Conservation (phyloP, 2,797 vertebrate genomes). For the Gallirallus australis region DNA sequence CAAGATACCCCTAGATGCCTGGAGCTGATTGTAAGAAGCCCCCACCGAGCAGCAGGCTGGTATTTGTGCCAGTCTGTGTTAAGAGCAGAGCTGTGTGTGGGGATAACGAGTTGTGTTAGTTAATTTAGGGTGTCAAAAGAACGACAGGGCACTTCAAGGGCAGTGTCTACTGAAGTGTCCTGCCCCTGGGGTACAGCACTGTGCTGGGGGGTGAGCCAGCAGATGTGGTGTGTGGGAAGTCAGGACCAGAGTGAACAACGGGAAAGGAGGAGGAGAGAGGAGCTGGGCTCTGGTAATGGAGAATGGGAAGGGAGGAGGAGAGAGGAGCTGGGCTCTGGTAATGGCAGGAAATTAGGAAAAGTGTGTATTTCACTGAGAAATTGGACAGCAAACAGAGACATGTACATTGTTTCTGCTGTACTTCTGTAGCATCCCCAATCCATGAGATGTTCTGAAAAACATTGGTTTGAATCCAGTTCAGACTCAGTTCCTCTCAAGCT, state of each 20-base stretch:
- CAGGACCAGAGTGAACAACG: not conserved
- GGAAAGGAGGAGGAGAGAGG: too few species aligned
- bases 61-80: not conserved
- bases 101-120: not conserved
- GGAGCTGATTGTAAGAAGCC: not conserved
- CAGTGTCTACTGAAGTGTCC: not conserved
- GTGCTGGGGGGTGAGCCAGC: not conserved
- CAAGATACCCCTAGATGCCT: not conserved
- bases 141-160: not conserved
- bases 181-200: too few species aligned
- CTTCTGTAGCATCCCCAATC: not conserved
- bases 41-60: too few species aligned
- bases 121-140: not conserved
- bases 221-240: not conserved
- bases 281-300: too few species aligned
- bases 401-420: not conserved
- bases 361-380: not conserved
- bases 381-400: not conserved
- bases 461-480: not conserved
- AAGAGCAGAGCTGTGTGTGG: not conserved
- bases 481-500: not conserved
- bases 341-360: not conserved
- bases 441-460: not conserved
- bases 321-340: not conserved
- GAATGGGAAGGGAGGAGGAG: not conserved